Evolutionary conservation across 2,113 vertebrate species (phyloP), one percentile per base, ranked within the genome.

Genomic region (Tetrax tetrax): DNA sequence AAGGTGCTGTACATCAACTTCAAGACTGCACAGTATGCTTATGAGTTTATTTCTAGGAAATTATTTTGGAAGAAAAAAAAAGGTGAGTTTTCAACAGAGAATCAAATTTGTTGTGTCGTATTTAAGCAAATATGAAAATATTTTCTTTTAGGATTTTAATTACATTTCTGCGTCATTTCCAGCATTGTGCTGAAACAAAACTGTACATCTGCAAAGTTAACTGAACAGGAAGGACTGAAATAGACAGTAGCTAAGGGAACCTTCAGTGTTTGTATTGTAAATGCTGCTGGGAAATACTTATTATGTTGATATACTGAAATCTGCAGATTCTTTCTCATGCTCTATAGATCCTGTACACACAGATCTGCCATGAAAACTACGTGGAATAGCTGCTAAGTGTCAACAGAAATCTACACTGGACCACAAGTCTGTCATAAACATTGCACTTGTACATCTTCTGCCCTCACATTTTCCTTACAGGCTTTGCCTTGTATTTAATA

Each of bases 351-450:
- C 63, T 47, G 90, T 74, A 88, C 43, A 91, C 29, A 79, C 78
- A 95, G 69, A 97, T 95, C 63, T 91, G 83, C 75, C 98, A 89
- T 47, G 83, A 94, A 96, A 97, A 94, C 69, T 87, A 83, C 43
- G 27, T 75, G 86, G 66, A 97, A 93, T 83, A 98, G 95, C 83
- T 98, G 98, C 92, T 97, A 97, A 96, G 72, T 96, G 96, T 97
- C 97, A 98, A 96, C 69, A 96, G 83, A 97, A 95, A 92, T 97
- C 94, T 95, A 66, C 85, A 88, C 53, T 78, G 78, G 89, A 96
- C 92, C 88, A 96, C 80, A 91, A 93, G 76, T 70, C 83, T 98
- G 95, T 97, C 97, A 98, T 77, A 97, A 97, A 97, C 94, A 96
- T 51, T 95, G 88, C 83, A 94, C 77, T 96, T 71, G 79, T 53